phyloP scores from a whole-genome alignment of 2,888 invertebrate species.

The Serripes groenlandicus region DNA sequence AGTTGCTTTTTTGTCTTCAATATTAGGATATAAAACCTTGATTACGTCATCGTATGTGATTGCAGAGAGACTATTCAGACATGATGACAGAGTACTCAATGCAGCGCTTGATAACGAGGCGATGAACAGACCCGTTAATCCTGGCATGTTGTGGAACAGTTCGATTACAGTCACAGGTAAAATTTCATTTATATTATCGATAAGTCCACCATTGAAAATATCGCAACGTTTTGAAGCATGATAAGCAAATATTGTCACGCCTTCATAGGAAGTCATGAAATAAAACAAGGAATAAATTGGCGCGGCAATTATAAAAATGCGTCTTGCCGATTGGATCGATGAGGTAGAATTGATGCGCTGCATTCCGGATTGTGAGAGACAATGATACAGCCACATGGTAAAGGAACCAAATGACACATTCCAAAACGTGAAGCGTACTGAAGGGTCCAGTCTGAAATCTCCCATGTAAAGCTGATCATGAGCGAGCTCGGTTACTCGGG shows the following conservation, averaged over 20 bases:
- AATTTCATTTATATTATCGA: conserved; percentile 45
- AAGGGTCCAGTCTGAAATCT: conserved; percentile 39
- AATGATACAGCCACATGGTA: conserved; percentile 7
- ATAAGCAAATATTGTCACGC: conserved; percentile 51
- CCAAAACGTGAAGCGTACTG: conserved; percentile 39
- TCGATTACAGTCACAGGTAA: conserved; percentile 38
- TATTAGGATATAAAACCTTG: conserved; percentile 9
- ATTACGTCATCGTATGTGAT: conserved; percentile 41
- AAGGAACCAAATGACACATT: conserved; percentile 31
- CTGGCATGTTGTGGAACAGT: conserved; percentile 41
- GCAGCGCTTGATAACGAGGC: conserved; percentile 53
- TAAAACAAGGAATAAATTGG: conserved; percentile 23
- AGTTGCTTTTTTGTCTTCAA: conserved; percentile 11
- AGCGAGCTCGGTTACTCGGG: not conserved
- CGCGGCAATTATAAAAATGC: conserved; percentile 22
- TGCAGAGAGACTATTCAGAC: conserved; percentile 36
- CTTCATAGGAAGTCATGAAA: conserved; percentile 26
- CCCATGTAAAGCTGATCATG: conserved; percentile 14
- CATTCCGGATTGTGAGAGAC: conserved; percentile 41
- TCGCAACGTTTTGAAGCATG: conserved; percentile 46
- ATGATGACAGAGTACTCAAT: conserved; percentile 52
- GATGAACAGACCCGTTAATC: conserved; percentile 52
- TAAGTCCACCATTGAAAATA: conserved; percentile 20
- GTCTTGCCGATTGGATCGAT: not conserved
- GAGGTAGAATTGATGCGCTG: conserved; percentile 49